Base-by-base conservation (phyloP, 2,797 vertebrate species). In the Hypotaenidia okinawae region DNA sequence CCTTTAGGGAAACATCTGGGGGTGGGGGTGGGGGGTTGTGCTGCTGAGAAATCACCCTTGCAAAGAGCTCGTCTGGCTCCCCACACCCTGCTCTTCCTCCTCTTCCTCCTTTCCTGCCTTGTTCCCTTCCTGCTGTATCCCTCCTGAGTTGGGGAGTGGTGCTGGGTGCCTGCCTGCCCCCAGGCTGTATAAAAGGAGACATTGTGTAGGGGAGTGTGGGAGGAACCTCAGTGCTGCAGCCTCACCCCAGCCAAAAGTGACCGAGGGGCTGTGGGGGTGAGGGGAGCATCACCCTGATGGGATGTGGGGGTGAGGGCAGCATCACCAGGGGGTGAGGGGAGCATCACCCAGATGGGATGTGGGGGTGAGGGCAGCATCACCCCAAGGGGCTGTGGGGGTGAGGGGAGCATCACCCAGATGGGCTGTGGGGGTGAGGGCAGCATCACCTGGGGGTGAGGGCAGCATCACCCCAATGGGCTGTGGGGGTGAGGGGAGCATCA, bases 61-160 rank as follows among this genome's bases (percentile, higher is more conserved):
- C 8, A 47, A 59, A 86, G 14, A 62, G 16, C 32, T 25, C 10
- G 4, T 16, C 37, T 79, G 33, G 27, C 27, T 78, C 54, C 13
- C 47, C 8, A 13, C n/a, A 41, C 45, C 30, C 41, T 75, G 30
- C 58, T 81, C 37, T 59, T 80, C 33, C 45, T 73, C 51, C 16
- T 81, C 55, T 32, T 77, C 66, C 54, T 61, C 49, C 47, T 55
- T 47, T 55, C 37, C 35, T 70, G 62, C 52, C 0, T 0, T 11
- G 45, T n/a, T 76, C 47, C 64, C 14, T 62, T 55, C 25, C 18
- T 0, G 7, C 24, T 16, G 23, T 16, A 4, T n/a, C 4, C 27
- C 87, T 18, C 10, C 8, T 1, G 2, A 27, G 52, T 2, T 1
- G 1, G 55, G 74, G 75, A 58, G 69, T 0, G 5, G 54, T 2